Conservation (phyloP, 2,113 vertebrate species). For the Chascanopsetta lugubris region DNA sequence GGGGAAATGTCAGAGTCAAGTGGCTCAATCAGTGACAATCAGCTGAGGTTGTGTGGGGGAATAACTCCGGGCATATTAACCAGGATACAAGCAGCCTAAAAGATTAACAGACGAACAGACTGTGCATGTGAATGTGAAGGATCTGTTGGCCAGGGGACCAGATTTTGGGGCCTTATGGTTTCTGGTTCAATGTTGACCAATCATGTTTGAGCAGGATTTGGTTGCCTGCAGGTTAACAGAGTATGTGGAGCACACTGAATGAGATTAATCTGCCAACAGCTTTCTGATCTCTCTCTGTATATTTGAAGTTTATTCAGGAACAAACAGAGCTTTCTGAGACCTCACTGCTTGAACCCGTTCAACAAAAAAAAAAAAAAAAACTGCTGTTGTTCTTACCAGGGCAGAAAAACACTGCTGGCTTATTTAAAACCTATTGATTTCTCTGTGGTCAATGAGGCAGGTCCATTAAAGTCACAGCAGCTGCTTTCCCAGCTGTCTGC, state of each 20-base stretch:
- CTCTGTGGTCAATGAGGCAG: constrained; percentile 42
- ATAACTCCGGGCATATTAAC: neutral
- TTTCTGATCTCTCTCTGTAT: neutral
- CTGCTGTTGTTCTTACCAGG: constrained; percentile 2
- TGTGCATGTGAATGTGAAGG: neutral
- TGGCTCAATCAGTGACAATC: neutral
- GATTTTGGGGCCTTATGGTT: neutral
- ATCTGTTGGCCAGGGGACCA: too few relatives aligned
- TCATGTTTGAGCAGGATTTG: neutral
- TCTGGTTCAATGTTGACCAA: neutral
- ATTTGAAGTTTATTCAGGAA: neutral
- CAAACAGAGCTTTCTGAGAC: neutral
- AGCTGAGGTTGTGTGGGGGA: neutral
- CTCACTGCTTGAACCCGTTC: neutral
- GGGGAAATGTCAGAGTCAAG: neutral
- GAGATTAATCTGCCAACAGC: neutral
- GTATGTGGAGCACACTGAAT: neutral
- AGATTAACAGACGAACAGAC: too few relatives aligned
- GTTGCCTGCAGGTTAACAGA: neutral
- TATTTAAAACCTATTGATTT: constrained; percentile 59
- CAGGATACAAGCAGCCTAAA: too few relatives aligned
- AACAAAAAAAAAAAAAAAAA: constrained; percentile 6
- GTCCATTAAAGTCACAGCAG: constrained; percentile 46
- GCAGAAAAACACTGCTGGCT: constrained; percentile 20
- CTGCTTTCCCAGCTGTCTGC: constrained; percentile 42